Percentiles rank a stretch among this genome's conserved stretches.
Evolutionary conservation across 2,113 vertebrate genomes (phyloP).

Genomic region (Empidonax traillii): DNA sequence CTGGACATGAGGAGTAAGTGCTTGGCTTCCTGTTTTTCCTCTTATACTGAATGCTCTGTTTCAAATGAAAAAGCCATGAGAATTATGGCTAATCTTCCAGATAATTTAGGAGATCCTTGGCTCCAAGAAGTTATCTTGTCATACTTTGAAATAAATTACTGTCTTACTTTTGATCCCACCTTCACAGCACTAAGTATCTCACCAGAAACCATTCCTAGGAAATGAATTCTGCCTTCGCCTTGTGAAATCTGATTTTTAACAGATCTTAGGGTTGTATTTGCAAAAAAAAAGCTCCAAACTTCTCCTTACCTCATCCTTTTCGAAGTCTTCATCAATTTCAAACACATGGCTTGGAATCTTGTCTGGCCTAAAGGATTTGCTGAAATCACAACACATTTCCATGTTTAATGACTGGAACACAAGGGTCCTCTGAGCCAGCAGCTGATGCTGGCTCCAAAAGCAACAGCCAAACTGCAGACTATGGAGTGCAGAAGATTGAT

Average conservation of each 20-base stretch:
- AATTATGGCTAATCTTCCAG: not conserved
- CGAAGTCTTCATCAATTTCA: conserved; percentile 92
- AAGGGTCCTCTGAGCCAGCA: not conserved
- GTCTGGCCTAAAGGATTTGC: conserved; percentile 93
- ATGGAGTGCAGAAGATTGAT: not conserved
- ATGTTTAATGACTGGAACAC: not conserved
- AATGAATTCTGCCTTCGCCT: not conserved
- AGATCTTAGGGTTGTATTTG: not conserved
- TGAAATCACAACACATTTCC: conserved; percentile 70
- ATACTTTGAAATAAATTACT: not conserved
- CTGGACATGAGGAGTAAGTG: not conserved
- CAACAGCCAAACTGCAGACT: not conserved
- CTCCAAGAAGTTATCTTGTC: not conserved
- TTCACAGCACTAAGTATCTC: not conserved
- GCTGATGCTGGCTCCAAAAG: not conserved
- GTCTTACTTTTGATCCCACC: not conserved
- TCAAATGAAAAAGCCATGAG: not conserved
- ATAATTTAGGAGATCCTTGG: not conserved
- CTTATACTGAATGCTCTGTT: not conserved
- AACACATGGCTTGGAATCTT: conserved; percentile 92
- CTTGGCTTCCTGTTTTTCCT: not conserved
- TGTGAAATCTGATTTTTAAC: not conserved
- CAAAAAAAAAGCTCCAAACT: not conserved
- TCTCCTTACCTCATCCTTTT: conserved; percentile 88
- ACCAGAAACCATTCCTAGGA: not conserved